Conservation (phyloP, 2,888 invertebrate genomes). For the Drosophila lacicola region DNA sequence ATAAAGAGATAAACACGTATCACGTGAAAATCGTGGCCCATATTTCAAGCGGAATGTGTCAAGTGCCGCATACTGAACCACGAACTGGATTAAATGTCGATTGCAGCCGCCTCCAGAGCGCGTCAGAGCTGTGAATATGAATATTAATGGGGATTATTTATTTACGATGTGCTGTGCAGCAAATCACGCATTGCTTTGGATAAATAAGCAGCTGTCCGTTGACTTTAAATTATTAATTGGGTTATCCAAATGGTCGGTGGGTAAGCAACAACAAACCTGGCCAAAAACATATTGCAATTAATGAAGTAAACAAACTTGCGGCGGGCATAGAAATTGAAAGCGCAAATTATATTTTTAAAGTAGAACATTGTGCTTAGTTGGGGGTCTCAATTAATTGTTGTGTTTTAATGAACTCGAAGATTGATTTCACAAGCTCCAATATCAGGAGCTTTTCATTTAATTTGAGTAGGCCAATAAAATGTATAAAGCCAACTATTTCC, state of each 20-base stretch:
- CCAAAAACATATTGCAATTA: constrained; percentile 27
- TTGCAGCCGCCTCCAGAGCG: constrained; percentile 28
- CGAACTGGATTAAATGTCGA: constrained; percentile 59
- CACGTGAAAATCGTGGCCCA: constrained; percentile 11
- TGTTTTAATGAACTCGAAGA: no score
- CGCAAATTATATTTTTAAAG: background rate
- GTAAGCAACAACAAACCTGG: constrained; percentile 14
- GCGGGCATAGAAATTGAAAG: constrained; percentile 3
- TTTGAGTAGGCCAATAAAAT: no score
- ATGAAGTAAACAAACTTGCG: constrained; percentile 13
- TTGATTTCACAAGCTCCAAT: no score
- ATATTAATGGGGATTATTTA: constrained; percentile 59
- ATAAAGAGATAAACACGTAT: background rate
- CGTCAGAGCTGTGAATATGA: constrained; percentile 18
- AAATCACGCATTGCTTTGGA: constrained; percentile 34
- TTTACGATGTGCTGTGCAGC: constrained; percentile 34
- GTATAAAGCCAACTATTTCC: background rate
- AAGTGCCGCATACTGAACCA: constrained; percentile 46
- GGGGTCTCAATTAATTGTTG: background rate
- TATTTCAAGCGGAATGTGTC: constrained; percentile 41
- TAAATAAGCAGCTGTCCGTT: constrained; percentile 61
- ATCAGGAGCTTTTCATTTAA: no score
- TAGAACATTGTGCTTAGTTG: background rate
- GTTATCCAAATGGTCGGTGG: constrained; percentile 55
- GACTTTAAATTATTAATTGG: constrained; percentile 54